These are phyloP conservation scores for Acleris sparsana DNA, from an alignment of 2,888 invertebrate genomes.

Conservation along the genomic window DNA sequence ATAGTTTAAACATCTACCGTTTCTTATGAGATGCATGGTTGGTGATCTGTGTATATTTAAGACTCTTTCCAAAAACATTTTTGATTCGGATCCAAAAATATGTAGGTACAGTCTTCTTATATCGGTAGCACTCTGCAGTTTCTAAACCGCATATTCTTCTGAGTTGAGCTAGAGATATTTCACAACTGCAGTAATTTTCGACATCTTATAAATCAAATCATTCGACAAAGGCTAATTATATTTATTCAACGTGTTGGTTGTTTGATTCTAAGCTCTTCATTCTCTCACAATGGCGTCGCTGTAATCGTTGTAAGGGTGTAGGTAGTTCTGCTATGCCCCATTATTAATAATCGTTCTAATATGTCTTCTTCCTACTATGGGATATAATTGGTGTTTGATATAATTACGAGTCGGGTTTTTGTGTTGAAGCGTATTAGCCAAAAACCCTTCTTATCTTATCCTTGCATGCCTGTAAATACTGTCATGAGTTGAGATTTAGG, in stretches of 20 bases:
- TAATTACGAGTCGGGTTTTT: slow-evolving; percentile 18
- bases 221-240: neutral
- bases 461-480: slow-evolving; percentile 24
- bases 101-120: too few species aligned
- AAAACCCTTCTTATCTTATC: slow-evolving; percentile 37
- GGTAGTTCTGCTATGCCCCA: slow-evolving; percentile 27
- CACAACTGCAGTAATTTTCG: too few species aligned
- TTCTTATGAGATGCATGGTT: too few species aligned
- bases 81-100: too few species aligned
- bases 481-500: slow-evolving; percentile 34
- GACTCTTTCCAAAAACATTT: too few species aligned
- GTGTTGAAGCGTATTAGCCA: slow-evolving; percentile 15
- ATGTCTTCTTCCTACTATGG: slow-evolving; percentile 23
- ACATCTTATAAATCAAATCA: neutral
- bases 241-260: neutral
- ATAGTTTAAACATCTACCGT: too few species aligned
- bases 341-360: slow-evolving; percentile 32
- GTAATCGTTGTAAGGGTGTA: slow-evolving; percentile 14
- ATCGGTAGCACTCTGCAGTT: too few species aligned
- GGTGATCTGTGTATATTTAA: too few species aligned
- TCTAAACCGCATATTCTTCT: too few species aligned
- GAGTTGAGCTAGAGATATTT: too few species aligned
- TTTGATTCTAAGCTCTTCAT: slow-evolving; percentile 21
- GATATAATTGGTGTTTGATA: slow-evolving; percentile 28
- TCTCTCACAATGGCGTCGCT: slow-evolving; percentile 29